phyloP scores from a whole-genome alignment of 2,797 vertebrate species.

The Bradypodion ventrale region DNA sequence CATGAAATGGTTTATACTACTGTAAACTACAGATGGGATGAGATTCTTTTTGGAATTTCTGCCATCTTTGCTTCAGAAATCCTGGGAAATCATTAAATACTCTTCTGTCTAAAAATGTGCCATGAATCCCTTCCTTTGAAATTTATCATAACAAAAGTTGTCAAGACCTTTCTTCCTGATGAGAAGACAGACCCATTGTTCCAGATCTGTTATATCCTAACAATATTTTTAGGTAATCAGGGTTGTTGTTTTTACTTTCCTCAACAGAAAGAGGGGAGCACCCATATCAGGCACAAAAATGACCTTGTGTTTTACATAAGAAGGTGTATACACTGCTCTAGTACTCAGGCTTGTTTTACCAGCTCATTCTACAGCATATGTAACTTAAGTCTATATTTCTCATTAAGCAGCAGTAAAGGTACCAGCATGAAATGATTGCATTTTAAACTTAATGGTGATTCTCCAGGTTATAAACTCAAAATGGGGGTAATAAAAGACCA shows the following conservation, averaged over 20 bases:
- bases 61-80: too few relatives aligned
- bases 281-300: too few relatives aligned
- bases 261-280: neutral
- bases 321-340: neutral
- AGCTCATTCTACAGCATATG: neutral
- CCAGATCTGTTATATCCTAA: too few relatives aligned
- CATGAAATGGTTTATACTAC: neutral
- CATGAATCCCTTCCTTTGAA: neutral
- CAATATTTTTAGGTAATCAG: neutral
- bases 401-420: neutral
- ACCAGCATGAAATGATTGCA: neutral
- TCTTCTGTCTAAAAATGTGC: neutral
- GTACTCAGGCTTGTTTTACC: neutral
- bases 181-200: too few relatives aligned
- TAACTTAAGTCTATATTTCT: neutral
- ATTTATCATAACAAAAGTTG: neutral
- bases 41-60: neutral
- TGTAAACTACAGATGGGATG: neutral
- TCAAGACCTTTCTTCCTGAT: neutral
- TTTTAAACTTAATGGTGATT: neutral
- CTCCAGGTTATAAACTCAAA: neutral
- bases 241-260: neutral
- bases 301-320: neutral
- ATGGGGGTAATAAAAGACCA: neutral
- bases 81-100: neutral